These are phyloP conservation scores for Budorcas taxicolor DNA, from an alignment of 2,113 vertebrate species.

Conservation along the genomic window DNA sequence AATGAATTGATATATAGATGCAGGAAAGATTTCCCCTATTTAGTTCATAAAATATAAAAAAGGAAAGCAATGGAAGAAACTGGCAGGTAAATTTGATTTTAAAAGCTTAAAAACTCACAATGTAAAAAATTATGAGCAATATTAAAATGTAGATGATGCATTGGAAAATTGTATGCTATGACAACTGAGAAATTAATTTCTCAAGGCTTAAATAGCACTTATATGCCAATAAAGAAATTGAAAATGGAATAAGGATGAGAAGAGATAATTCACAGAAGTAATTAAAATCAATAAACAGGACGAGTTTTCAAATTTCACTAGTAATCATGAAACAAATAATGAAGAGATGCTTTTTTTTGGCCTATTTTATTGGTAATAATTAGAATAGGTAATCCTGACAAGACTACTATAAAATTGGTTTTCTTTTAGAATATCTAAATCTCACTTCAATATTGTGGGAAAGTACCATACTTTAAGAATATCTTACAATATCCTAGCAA, in stretches of 20 bases:
- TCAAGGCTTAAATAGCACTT: neutral
- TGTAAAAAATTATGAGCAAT: neutral
- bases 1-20: neutral
- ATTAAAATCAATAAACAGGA: slow-evolving; percentile 2
- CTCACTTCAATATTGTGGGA: neutral
- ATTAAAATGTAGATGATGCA: neutral
- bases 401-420: neutral
- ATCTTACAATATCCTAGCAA: neutral
- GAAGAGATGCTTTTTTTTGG: neutral
- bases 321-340: neutral
- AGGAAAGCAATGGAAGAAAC: neutral
- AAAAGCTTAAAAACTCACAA: neutral
- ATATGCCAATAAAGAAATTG: neutral
- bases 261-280: neutral
- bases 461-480: neutral
- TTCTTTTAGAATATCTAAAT: neutral
- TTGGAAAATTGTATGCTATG: neutral
- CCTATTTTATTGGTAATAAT: neutral
- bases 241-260: neutral
- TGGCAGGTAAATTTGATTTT: neutral
- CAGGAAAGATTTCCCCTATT: neutral
- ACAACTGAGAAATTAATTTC: neutral
- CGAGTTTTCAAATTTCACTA: neutral
- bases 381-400: neutral
- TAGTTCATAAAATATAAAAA: neutral